Evolutionary conservation across 2,888 invertebrate species (phyloP).

Genomic region (Proisotoma minuta): DNA sequence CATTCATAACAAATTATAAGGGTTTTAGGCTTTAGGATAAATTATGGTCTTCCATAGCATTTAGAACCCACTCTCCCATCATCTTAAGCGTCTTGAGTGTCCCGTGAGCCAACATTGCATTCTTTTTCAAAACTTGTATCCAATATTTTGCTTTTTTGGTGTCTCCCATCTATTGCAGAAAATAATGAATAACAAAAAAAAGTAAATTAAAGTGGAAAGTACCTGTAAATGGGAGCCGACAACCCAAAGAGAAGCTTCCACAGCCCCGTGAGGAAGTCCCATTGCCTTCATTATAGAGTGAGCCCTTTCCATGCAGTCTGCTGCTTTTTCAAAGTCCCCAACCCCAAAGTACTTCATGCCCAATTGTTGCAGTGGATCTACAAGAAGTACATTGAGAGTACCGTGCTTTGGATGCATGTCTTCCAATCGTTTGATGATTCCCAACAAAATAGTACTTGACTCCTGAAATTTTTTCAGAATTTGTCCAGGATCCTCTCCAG

Average conservation of each 20-base stretch:
- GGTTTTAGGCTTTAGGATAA: too few species aligned
- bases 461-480: slow-evolving; percentile 17
- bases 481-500: background rate
- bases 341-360: slow-evolving; percentile 32
- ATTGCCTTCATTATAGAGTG: slow-evolving; percentile 15
- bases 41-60: slow-evolving; percentile 20
- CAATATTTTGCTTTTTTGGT: slow-evolving; percentile 25
- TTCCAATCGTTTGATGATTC: slow-evolving; percentile 26
- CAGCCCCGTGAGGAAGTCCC: slow-evolving; percentile 27
- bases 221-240: slow-evolving; percentile 25
- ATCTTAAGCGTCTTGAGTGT: slow-evolving; percentile 19
- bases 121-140: slow-evolving; percentile 20
- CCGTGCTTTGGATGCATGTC: slow-evolving; percentile 29
- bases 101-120: slow-evolving; percentile 28
- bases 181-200: too few species aligned
- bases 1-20: too few species aligned
- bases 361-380: slow-evolving; percentile 26
- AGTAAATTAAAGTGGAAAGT: too few species aligned
- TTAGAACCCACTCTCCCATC: slow-evolving; percentile 23
- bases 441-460: slow-evolving; percentile 21
- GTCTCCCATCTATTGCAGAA: slow-evolving; percentile 17
- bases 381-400: slow-evolving; percentile 16
- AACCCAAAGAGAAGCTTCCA: slow-evolving; percentile 25
- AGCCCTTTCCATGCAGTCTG: slow-evolving; percentile 23
- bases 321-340: slow-evolving; percentile 27